Evolutionary conservation across 2,888 invertebrate genomes (phyloP).

Genomic region (Mantis religiosa): DNA sequence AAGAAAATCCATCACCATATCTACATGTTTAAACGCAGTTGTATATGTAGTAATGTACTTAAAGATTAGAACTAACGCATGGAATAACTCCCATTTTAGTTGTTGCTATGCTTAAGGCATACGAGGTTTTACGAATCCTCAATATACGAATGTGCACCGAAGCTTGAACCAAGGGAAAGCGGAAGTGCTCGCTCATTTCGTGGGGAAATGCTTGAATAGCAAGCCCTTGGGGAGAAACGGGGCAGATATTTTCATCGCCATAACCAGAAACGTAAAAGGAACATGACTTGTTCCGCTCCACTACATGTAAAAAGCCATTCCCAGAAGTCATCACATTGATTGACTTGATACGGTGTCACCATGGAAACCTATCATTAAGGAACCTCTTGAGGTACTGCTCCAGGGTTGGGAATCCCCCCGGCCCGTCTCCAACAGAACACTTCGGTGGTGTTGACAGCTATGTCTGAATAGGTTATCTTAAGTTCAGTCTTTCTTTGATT

Average conservation of each 20-base stretch:
- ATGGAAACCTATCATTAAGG: not conserved
- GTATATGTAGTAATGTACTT: no score
- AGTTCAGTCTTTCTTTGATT: not conserved
- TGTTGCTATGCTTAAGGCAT: no score
- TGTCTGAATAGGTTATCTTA: not conserved
- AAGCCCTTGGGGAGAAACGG: not conserved
- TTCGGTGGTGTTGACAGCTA: not conserved
- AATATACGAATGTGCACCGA: not conserved
- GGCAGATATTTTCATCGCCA: not conserved
- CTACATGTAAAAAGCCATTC: not conserved
- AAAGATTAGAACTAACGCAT: no score
- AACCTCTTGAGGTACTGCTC: not conserved
- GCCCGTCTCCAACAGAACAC: no score
- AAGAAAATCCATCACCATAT: no score
- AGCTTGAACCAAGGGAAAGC: not conserved
- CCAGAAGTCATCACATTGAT: not conserved
- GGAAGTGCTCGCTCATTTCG: not conserved
- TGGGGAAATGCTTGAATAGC: not conserved
- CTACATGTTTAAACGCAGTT: no score
- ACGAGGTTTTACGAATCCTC: not conserved
- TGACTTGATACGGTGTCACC: not conserved
- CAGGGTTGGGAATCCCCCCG: no score
- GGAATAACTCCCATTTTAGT: no score
- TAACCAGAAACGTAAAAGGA: not conserved
- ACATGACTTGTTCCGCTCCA: not conserved